A percentile compares a stretch with the other conserved stretches of the same genome.
phyloP scores from a whole-genome alignment of 2,888 invertebrate species.

The Eupithecia subfuscata region DNA sequence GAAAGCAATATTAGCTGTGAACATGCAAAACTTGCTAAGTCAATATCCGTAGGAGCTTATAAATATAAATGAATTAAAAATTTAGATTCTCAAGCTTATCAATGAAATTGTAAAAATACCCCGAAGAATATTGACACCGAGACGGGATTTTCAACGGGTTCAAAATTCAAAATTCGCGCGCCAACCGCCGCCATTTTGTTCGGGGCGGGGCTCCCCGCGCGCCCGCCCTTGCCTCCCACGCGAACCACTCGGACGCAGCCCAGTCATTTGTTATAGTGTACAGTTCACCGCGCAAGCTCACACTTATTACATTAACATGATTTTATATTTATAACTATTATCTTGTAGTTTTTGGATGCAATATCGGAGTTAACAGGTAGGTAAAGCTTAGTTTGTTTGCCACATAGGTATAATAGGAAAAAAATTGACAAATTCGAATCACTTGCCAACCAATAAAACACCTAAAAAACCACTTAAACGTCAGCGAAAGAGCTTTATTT shows the following conservation, averaged over 20 bases:
- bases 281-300: conserved; percentile 68
- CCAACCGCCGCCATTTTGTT: conserved; percentile 84
- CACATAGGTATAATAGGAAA: not conserved
- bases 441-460: not conserved
- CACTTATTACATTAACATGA: not conserved
- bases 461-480: not conserved
- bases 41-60: conserved; percentile 3
- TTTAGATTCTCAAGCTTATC: not conserved
- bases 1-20: not conserved
- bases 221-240: conserved; percentile 82
- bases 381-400: not conserved
- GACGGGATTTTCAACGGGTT: conserved; percentile 19
- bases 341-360: not conserved
- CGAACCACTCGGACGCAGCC: conserved; percentile 81
- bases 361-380: not conserved
- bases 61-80: not conserved
- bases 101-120: not conserved
- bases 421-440: not conserved
- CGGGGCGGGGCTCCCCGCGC: conserved; percentile 80
- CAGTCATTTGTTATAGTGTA: conserved; percentile 82
- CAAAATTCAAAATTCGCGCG: conserved; percentile 84
- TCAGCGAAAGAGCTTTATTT: not conserved
- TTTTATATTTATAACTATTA: not conserved
- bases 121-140: not conserved
- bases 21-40: conserved; percentile 10